Evolutionary conservation across 2,113 vertebrate species (phyloP).

Genomic region (Oenanthe oenanthe): DNA sequence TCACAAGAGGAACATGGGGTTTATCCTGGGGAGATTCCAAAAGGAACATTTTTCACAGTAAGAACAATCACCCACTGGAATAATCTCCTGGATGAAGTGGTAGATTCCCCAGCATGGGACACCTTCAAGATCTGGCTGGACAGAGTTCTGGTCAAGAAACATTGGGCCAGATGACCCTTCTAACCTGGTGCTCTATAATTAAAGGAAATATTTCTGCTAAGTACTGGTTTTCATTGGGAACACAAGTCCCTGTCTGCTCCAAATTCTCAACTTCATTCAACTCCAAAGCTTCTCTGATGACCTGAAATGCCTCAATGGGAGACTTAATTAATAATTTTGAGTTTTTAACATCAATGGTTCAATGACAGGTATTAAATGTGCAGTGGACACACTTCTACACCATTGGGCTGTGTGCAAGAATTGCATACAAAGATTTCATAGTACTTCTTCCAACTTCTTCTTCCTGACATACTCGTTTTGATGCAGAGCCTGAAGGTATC

Average conservation of each 20-base stretch:
- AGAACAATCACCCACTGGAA: neutral
- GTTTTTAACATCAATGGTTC: neutral
- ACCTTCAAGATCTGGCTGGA: too few species aligned
- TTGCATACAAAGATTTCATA: neutral
- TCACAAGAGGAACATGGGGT: too few species aligned
- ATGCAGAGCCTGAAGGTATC: neutral
- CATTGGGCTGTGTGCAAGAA: neutral
- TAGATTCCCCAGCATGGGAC: neutral
- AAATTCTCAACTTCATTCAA: neutral
- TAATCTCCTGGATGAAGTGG: neutral
- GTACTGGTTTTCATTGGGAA: neutral
- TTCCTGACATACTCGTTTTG: neutral
- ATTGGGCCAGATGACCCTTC: neutral
- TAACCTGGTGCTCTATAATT: neutral
- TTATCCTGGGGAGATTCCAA: neutral
- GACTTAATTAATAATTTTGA: neutral
- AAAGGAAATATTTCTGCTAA: neutral
- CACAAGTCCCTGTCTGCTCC: fast-evolving
- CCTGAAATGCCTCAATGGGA: neutral
- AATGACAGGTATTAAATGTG: neutral
- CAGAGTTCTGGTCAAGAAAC: neutral
- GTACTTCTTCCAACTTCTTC: neutral
- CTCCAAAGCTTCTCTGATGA: neutral
- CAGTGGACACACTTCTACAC: fast-evolving
- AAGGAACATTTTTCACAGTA: neutral